phyloP scores from a whole-genome alignment of 2,797 vertebrate species.

The Scyliorhinus canicula region DNA sequence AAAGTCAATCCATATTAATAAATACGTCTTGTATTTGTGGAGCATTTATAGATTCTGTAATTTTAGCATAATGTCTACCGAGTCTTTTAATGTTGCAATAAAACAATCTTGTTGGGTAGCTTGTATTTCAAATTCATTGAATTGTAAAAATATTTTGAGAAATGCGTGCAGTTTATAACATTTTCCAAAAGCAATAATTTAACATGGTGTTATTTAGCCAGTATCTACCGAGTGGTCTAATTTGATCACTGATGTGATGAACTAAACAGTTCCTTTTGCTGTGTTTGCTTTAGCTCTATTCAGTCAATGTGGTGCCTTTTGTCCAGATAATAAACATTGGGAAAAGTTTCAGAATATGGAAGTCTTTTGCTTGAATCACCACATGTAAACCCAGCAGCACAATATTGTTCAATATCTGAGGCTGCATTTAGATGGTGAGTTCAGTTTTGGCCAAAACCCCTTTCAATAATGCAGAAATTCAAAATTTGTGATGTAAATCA shows the following conservation, averaged over 20 bases:
- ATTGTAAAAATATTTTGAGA: neutral
- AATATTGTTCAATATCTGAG: neutral
- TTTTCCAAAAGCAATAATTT: neutral
- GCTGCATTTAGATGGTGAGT: neutral
- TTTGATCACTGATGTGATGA: neutral
- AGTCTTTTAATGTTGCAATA: conserved; percentile 8
- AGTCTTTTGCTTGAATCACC: neutral
- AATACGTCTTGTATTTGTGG: neutral
- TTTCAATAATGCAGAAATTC: neutral
- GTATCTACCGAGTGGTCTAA: neutral
- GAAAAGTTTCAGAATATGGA: neutral
- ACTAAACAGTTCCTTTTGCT: neutral
- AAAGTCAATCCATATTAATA: neutral
- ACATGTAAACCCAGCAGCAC: neutral
- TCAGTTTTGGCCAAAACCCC: neutral
- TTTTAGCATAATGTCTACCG: neutral
- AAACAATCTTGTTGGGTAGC: neutral
- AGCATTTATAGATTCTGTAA: conserved; percentile 15
- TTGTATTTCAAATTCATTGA: conserved; percentile 26
- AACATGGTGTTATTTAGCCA: neutral
- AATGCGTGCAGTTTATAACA: neutral
- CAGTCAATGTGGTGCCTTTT: neutral
- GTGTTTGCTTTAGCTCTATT: neutral
- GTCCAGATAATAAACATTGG: neutral
- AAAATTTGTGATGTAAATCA: neutral